Conservation (phyloP, 2,888 invertebrate genomes). For the Epinotia bilunana region DNA sequence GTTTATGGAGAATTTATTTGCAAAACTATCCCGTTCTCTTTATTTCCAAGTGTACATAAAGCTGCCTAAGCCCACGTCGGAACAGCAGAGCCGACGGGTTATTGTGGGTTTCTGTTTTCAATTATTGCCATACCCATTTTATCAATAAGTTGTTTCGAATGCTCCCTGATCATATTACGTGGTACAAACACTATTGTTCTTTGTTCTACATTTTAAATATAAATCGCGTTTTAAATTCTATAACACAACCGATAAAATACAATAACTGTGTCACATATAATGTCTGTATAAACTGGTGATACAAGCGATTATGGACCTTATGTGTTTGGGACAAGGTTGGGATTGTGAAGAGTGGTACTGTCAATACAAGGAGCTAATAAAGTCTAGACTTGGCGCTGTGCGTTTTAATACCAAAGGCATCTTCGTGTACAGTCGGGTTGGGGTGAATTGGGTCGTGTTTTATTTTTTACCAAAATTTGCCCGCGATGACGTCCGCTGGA, state of each 20-base stretch:
- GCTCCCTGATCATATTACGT: background rate
- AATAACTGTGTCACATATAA: conserved; percentile 23
- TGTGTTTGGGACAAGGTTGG: background rate
- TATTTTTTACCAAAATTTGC: background rate
- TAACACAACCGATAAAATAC: conserved; percentile 18
- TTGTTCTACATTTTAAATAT: conserved; percentile 8
- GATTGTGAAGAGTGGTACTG: background rate
- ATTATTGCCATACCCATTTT: too few relatives aligned
- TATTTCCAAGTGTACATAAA: too few relatives aligned
- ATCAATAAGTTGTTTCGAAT: background rate
- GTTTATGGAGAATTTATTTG: too few relatives aligned
- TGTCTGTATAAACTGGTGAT: background rate
- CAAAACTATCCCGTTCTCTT: too few relatives aligned
- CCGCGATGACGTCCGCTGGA: too few relatives aligned
- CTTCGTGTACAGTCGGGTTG: conserved; percentile 19
- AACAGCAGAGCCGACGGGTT: too few relatives aligned
- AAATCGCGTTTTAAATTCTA: conserved; percentile 17
- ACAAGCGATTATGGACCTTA: background rate
- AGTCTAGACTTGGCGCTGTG: conserved; percentile 25
- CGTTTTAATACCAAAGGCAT: conserved; percentile 25
- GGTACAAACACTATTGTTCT: background rate
- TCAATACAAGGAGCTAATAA: conserved; percentile 16
- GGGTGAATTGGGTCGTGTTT: background rate
- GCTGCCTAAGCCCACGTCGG: too few relatives aligned
- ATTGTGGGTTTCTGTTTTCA: too few relatives aligned